A percentile compares a stretch with the other conserved stretches of the same genome.
Evolutionary conservation across 2,113 vertebrate genomes (phyloP).

Genomic region (Casuarius casuarius): DNA sequence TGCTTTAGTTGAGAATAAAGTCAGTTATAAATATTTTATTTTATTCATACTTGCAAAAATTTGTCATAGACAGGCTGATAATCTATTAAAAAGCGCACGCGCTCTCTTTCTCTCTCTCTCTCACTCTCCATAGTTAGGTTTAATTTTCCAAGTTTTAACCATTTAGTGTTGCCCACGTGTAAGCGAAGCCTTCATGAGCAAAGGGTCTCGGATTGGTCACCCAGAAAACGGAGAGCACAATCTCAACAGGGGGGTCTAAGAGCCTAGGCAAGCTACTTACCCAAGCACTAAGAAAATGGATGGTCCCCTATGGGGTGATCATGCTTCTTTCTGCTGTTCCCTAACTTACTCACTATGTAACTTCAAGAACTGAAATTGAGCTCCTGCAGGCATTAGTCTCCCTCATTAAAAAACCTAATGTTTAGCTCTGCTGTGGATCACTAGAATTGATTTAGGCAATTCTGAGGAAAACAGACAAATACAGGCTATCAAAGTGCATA

Average conservation of each 20-base stretch:
- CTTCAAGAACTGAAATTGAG: neutral
- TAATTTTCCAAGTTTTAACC: neutral
- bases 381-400: neutral
- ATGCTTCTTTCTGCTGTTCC: neutral
- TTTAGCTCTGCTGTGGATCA: neutral
- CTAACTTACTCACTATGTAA: neutral
- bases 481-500: neutral
- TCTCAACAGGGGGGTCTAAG: neutral
- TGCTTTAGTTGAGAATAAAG: neutral
- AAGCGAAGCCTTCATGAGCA: neutral
- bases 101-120: slow-evolving; percentile 7
- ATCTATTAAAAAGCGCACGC: neutral
- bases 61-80: neutral
- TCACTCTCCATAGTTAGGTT: neutral
- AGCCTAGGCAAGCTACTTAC: neutral
- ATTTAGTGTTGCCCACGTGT: neutral
- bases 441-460: neutral
- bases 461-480: neutral
- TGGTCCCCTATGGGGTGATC: neutral
- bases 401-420: neutral
- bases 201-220: neutral
- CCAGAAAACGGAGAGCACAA: neutral
- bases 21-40: neutral
- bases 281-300: neutral
- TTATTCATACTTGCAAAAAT: neutral